Percentiles rank a stretch among this genome's conserved stretches.
Conservation (phyloP, 2,797 vertebrate species). For the Schizopygopsis pylzovi region DNA sequence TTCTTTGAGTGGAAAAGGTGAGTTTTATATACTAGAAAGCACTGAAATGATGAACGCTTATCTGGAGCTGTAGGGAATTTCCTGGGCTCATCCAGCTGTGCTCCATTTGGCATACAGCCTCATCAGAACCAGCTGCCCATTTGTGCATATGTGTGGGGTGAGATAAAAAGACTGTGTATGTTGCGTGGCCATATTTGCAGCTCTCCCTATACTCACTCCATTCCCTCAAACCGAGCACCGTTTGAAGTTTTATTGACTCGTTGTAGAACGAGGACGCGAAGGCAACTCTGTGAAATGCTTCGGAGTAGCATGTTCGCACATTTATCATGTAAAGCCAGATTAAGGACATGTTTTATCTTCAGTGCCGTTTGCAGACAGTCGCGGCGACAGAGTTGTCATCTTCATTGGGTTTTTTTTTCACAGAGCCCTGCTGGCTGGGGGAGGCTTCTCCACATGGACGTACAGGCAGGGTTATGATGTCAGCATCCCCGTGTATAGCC, state of each 20-base stretch:
- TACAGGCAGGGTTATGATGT: constrained; percentile 98
- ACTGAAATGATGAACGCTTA: constrained; percentile 72
- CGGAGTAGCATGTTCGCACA: constrained; percentile 24
- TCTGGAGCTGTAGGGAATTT: constrained; percentile 78
- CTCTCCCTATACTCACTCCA: constrained; percentile 31
- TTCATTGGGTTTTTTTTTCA: constrained; percentile 59
- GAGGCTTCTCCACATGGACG: constrained; percentile 98
- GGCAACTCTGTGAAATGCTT: constrained; percentile 31
- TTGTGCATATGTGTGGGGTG: constrained; percentile 59
- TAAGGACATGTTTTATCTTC: constrained; percentile 27
- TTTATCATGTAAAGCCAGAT: constrained; percentile 30
- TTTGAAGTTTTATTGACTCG: constrained; percentile 48
- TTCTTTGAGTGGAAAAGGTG: constrained; percentile 65
- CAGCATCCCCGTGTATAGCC: constrained; percentile 97
- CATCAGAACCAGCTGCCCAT: constrained; percentile 76
- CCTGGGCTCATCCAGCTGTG: constrained; percentile 76
- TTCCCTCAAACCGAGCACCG: constrained; percentile 9
- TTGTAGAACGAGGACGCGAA: constrained; percentile 8
- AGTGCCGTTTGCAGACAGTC: constrained; percentile 18
- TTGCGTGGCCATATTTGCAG: constrained; percentile 34
- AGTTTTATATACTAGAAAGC: constrained; percentile 68
- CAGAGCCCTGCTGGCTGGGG: constrained; percentile 94
- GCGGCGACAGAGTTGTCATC: constrained; percentile 9
- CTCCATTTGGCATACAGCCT: constrained; percentile 70
- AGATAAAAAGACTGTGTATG: constrained; percentile 47